A percentile compares a stretch with the other conserved stretches of the same genome.
These are phyloP conservation scores for Cladopsammia gracilis DNA, from an alignment of 64 coral and sea anemone species.

Conservation along the genomic window DNA sequence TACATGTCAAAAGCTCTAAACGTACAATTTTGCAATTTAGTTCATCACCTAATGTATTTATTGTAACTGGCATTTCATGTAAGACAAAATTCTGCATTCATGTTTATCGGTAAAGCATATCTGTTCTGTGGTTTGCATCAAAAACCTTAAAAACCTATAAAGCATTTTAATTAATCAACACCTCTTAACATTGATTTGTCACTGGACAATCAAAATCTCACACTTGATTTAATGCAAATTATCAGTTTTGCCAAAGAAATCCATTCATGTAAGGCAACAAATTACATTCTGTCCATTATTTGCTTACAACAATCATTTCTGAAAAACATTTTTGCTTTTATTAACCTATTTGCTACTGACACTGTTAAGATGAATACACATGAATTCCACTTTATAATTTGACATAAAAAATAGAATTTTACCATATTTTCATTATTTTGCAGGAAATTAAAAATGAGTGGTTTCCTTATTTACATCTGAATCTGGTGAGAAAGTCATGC, in stretches of 20 bases:
- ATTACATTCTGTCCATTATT: background rate
- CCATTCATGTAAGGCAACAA: background rate
- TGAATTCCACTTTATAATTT: background rate
- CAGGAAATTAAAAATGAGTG: slow-evolving; percentile 59
- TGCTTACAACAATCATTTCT: background rate
- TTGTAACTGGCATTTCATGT: background rate
- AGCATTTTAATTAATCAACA: slow-evolving; percentile 23
- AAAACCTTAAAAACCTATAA: background rate
- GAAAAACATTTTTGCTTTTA: background rate
- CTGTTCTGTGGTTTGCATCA: background rate
- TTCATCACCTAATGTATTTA: background rate
- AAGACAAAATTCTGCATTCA: background rate
- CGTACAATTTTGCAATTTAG: background rate
- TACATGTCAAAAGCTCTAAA: no score
- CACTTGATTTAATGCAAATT: slow-evolving; percentile 33
- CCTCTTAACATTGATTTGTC: background rate
- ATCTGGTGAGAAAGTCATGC: slow-evolving; percentile 10
- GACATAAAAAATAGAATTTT: background rate
- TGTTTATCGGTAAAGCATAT: background rate
- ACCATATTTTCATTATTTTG: slow-evolving; percentile 24
- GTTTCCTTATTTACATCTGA: slow-evolving; percentile 41
- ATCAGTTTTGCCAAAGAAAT: background rate
- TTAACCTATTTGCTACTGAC: background rate
- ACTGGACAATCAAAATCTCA: background rate
- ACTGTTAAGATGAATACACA: background rate